These are phyloP conservation scores for Empis livida DNA, from an alignment of 2,888 invertebrate species.

Conservation along the genomic window DNA sequence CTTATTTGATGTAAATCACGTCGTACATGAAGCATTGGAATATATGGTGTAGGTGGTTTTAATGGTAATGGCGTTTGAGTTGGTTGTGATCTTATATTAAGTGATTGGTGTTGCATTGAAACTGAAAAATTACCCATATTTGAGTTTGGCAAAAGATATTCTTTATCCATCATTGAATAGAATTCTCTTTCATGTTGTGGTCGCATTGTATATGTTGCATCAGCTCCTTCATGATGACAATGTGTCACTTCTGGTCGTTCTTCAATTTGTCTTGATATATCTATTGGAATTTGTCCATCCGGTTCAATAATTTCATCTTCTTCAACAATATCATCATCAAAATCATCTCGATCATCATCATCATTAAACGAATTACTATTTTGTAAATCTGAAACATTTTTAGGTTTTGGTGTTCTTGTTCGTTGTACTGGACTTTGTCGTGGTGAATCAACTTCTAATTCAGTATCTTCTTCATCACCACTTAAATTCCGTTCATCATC, in stretches of 20 bases:
- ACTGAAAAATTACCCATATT: constrained; percentile 7
- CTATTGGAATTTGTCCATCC: constrained; percentile 4
- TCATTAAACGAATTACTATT: constrained; percentile 17
- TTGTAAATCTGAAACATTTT: constrained; percentile 7
- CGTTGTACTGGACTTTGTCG: constrained; percentile 47
- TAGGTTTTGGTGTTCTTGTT: constrained; percentile 38
- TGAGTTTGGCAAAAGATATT: constrained; percentile 7
- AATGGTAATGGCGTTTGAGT: constrained; percentile 27
- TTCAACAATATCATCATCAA: constrained; percentile 16
- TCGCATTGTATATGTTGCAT: constrained; percentile 57
- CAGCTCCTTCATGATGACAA: constrained; percentile 52
- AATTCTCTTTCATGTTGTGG: constrained; percentile 44
- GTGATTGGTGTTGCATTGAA: constrained; percentile 13
- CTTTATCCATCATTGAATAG: constrained; percentile 16
- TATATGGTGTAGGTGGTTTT: constrained; percentile 29
- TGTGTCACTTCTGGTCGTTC: constrained; percentile 45
- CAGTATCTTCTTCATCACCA: constrained; percentile 50
- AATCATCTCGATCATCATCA: constrained; percentile 10
- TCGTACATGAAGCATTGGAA: constrained; percentile 58
- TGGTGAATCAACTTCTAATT: constrained; percentile 47
- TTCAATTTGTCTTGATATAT: background rate
- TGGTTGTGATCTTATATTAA: constrained; percentile 24
- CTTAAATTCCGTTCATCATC: constrained; percentile 32
- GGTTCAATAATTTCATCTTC: constrained; percentile 18
- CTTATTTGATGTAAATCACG: constrained; percentile 54